Percentiles rank a stretch among this genome's conserved stretches.
phyloP scores from a whole-genome alignment of 2,113 vertebrate genomes.

The Cyanoramphus novaezelandiae region DNA sequence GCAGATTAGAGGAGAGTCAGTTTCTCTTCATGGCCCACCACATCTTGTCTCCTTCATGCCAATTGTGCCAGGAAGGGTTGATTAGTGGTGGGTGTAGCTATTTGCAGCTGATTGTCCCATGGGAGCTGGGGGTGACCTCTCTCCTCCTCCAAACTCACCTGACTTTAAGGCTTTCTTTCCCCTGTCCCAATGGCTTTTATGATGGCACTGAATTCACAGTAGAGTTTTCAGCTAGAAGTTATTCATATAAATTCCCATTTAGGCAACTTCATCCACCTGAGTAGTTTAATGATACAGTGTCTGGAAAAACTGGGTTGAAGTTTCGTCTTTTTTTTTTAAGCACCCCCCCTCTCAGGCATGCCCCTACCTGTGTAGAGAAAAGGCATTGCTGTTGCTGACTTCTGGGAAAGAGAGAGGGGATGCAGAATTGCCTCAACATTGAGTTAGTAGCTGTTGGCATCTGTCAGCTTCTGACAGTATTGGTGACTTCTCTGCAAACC shows the following conservation, averaged over 20 bases:
- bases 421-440: neutral
- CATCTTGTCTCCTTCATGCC: neutral
- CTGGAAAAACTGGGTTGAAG: neutral
- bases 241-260: neutral
- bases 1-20: neutral
- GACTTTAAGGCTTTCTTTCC: neutral
- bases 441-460: neutral
- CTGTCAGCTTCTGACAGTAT: neutral
- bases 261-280: neutral
- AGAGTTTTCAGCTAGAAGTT: neutral
- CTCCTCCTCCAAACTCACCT: neutral
- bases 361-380: neutral
- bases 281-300: neutral
- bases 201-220: neutral
- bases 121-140: neutral
- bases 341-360: fast-evolving
- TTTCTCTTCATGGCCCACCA: neutral
- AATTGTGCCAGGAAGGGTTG: neutral
- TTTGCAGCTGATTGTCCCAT: neutral
- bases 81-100: neutral
- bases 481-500: neutral
- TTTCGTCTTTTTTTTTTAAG: neutral
- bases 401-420: neutral
- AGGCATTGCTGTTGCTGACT: neutral
- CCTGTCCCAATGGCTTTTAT: neutral